These are phyloP conservation scores for Heterocephalus glaber DNA, from an alignment of 2,113 vertebrate genomes.

Conservation along the genomic window DNA sequence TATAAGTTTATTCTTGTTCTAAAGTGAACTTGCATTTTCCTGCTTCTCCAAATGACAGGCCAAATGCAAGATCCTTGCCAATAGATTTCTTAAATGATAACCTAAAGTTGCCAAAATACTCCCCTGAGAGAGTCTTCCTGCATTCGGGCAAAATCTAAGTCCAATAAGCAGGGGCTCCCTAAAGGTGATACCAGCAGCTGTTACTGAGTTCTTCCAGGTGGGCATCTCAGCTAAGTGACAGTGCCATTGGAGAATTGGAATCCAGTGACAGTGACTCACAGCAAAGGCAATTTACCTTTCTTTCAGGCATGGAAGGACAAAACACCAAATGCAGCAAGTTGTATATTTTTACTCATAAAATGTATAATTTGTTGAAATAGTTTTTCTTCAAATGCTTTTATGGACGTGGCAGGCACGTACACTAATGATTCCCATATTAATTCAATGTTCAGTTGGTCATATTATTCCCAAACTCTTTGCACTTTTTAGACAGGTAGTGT, in stretches of 20 bases:
- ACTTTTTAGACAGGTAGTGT: neutral
- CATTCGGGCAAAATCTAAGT: conserved; percentile 52
- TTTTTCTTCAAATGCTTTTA: conserved; percentile 78
- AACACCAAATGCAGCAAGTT: conserved; percentile 72
- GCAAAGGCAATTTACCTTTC: conserved; percentile 79
- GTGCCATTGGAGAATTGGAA: conserved; percentile 52
- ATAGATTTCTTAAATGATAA: conserved; percentile 49
- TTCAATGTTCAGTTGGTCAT: conserved; percentile 41
- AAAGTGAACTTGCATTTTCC: conserved; percentile 50
- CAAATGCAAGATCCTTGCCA: conserved; percentile 69
- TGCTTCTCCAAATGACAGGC: conserved; percentile 35
- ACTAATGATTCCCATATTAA: conserved; percentile 71
- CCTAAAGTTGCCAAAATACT: conserved; percentile 38
- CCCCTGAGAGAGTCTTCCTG: conserved; percentile 47
- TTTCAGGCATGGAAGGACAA: conserved; percentile 61
- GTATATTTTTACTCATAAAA: conserved; percentile 72
- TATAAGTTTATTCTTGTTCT: conserved; percentile 19
- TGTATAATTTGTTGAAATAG: conserved; percentile 83
- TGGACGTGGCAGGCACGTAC: conserved; percentile 74
- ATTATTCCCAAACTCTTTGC: conserved; percentile 8
- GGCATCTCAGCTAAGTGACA: conserved; percentile 65
- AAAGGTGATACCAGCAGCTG: conserved; percentile 80
- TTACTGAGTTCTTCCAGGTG: conserved; percentile 70
- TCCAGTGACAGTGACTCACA: conserved; percentile 60
- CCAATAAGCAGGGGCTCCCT: conserved; percentile 68